Base-by-base conservation (phyloP, 2,113 vertebrate genomes). In the Prinia subflava region DNA sequence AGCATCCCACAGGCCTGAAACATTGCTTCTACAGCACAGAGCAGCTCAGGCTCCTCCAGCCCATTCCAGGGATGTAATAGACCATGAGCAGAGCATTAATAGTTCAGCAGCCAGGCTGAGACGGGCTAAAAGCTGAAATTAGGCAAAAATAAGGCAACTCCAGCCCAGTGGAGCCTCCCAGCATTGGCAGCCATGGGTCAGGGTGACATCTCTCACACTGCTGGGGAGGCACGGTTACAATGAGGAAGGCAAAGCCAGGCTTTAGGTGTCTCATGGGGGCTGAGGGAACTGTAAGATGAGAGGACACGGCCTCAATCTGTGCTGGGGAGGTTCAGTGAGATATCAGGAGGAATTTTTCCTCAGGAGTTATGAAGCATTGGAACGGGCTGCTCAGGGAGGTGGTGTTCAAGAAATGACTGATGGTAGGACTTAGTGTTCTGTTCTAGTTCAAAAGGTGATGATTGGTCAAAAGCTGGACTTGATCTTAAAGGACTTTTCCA, bases 181-280 rank as follows among this genome's bases (percentile, higher is more conserved):
- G 53, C 69, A 44, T 0, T 2, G 1, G 49, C 23, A 90, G 63
- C 44, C 3, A 1, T 2, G 17, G 47, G 30, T 27, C 50, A 28
- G 15, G 16, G 60, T 69, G 65, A 50, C 0, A 0, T 23, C 21
- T 82, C 20, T 44, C 57, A 67, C 6, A 4, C 20, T 56, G 52
- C 42, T 0, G 9, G 22, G 56, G 56, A 35, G 15, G 41, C 33
- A 31, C 0, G 1, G 69, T 49, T 55, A 24, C 64, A 59, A 17
- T 4, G 46, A 24, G 44, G 44, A 47, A 64, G 35, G 52, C 81
- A 60, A 52, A 47, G 63, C 9, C 71, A 83, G 68, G 53, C 47
- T 80, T 67, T 13, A 10, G 9, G 15, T 17, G 18, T 39, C 73
- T 87, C 5, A 2, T 9, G 24, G 21, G 52, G 42, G 42, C 37